These are phyloP conservation scores for Dendronephthya gigantea DNA, from an alignment of 64 coral and sea anemone species.

Conservation along the genomic window DNA sequence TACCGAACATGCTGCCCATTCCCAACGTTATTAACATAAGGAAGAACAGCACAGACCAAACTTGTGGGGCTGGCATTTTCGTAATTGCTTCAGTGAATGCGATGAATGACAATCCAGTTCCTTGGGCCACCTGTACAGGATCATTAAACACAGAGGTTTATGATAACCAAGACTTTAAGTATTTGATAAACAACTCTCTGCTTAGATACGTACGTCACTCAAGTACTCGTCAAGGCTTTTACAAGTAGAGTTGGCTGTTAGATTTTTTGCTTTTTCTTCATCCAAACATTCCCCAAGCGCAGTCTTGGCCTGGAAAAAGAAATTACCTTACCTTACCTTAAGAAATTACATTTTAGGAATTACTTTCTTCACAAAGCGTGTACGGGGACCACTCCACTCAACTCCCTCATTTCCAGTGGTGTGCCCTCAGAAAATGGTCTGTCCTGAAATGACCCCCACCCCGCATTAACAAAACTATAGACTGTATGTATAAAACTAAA, in stretches of 20 bases:
- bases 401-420: too few relatives aligned
- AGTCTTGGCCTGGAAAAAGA: background rate
- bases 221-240: background rate
- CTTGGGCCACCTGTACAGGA: conserved; percentile 64
- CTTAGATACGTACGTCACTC: background rate
- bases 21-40: conserved; percentile 89
- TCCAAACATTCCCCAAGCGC: background rate
- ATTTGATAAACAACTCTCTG: too few relatives aligned
- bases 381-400: too few relatives aligned
- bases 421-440: too few relatives aligned
- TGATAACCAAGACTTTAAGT: too few relatives aligned
- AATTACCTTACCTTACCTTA: too few relatives aligned
- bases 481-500: too few relatives aligned
- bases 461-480: too few relatives aligned
- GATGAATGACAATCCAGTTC: conserved; percentile 85
- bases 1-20: conserved; percentile 92
- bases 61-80: conserved; percentile 56
- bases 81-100: conserved; percentile 93
- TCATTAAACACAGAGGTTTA: background rate
- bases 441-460: too few relatives aligned
- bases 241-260: background rate
- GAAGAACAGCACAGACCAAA: conserved; percentile 90
- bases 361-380: too few relatives aligned
- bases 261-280: background rate
- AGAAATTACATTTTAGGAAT: too few relatives aligned